Evolutionary conservation across 2,888 invertebrate genomes (phyloP), one percentile per base, ranked within the genome.

Genomic region (Tethea ocularis): DNA sequence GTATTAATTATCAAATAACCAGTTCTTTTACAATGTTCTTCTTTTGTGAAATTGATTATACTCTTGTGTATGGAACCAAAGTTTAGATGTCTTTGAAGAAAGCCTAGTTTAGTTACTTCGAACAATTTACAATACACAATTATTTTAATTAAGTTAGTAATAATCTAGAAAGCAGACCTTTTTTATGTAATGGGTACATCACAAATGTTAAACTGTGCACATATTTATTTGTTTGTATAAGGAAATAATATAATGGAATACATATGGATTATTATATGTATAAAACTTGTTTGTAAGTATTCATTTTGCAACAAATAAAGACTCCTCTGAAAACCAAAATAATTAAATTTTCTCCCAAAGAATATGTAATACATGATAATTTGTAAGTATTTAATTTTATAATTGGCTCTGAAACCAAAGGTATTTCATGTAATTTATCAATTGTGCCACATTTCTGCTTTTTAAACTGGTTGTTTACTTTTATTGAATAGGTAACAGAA

Each of bases 331-430:
- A 73, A 72, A 71, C 60, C 7, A 68, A 73, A 71, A 79, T 46
- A 20, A 46, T 20, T 46, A 20, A 46, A 46, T 46, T 8, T 20
- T 17, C 11, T 72, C 75, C 83, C 83, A 83, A 83, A 83, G 82
- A 82, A 22, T 33, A 33, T 33, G 29, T 54, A 2, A 36, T 54
- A 54, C 63, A 58, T 62, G 60, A 56, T 68, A 60, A 67, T 64
- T 65, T 67, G 68, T 62, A 62, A 68, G 68, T 62, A 62, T 63
- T 61, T 66, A 72, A 71, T 75, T 75, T 74, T 74, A 72, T 77
- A 79, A 87, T 89, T 89, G 88, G 90, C 86, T 88, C 80, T 76
- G 64, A 81, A 86, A 91, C 89, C 89, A 91, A 91, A 90, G 88
- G 82, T 87, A 80, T 78, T 77, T 77, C 77, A 77, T 73, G 75